Percentiles rank a stretch among this genome's conserved stretches.
phyloP scores from a whole-genome alignment of 2,113 vertebrate genomes.

The Lampris incognitus region DNA sequence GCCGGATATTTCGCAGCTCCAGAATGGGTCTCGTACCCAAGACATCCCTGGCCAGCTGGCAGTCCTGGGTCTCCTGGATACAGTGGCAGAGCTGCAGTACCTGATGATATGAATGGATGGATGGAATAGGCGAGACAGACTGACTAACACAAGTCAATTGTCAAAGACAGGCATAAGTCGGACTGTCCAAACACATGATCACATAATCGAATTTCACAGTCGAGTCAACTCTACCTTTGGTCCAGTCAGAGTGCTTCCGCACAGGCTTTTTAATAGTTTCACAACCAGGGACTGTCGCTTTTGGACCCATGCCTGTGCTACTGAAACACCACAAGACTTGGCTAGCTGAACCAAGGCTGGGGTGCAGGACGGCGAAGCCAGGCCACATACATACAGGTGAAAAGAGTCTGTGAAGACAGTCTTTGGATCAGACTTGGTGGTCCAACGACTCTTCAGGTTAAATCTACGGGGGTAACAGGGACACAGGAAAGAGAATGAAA shows the following conservation, averaged over 20 bases:
- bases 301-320: conserved; percentile 68
- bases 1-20: conserved; percentile 86
- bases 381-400: conserved; percentile 87
- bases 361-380: conserved; percentile 81
- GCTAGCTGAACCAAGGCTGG: conserved; percentile 78
- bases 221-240: conserved; percentile 79
- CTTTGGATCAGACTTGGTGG: conserved; percentile 80
- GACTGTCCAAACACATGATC: neutral
- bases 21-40: conserved; percentile 78
- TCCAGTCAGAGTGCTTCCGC: conserved; percentile 83
- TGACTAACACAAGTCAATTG: neutral
- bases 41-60: conserved; percentile 69
- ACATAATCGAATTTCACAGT: neutral
- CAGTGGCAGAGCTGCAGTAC: conserved; percentile 88
- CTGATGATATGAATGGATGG: conserved; percentile 19
- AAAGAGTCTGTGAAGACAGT: conserved; percentile 83
- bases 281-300: conserved; percentile 80
- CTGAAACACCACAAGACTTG: conserved; percentile 25
- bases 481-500: neutral
- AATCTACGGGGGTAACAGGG: conserved; percentile 63
- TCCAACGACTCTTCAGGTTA: conserved; percentile 89
- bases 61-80: conserved; percentile 86
- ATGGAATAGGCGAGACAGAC: neutral
- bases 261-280: conserved; percentile 77
- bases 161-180: neutral